phyloP scores from a whole-genome alignment of 2,797 vertebrate genomes.

The Microtus californicus region DNA sequence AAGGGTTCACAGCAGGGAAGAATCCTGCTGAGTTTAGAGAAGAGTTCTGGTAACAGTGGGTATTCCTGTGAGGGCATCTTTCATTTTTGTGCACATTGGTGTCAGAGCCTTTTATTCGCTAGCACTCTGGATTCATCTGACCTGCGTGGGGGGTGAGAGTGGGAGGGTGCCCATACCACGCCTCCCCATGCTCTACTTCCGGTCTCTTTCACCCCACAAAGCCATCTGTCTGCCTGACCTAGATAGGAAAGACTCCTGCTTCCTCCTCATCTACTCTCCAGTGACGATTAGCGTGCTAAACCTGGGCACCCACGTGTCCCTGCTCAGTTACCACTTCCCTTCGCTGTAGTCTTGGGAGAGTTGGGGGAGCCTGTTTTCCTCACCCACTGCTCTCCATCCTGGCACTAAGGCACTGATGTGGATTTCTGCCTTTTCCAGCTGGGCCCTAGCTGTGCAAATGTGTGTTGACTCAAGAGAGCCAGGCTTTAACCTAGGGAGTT shows the following conservation, averaged over 20 bases:
- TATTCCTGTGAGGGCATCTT: neutral
- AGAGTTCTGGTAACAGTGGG: neutral
- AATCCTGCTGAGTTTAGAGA: constrained; percentile 13
- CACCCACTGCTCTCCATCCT: neutral
- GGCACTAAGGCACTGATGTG: neutral
- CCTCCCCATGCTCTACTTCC: neutral
- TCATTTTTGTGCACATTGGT: neutral
- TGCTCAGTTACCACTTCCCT: neutral
- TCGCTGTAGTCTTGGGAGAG: neutral
- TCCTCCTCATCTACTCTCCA: constrained; percentile 1
- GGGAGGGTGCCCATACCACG: neutral
- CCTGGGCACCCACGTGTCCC: neutral
- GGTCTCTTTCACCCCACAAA: neutral
- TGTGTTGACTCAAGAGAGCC: neutral
- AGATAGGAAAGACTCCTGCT: constrained; percentile 42
- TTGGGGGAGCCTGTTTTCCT: neutral
- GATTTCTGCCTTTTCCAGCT: neutral
- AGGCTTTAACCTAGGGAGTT: neutral
- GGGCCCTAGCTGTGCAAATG: neutral
- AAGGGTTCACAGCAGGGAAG: neutral
- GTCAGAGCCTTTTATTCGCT: neutral
- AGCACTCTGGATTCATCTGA: neutral
- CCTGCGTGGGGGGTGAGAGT: neutral
- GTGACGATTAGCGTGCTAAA: neutral
- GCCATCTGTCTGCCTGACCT: constrained; percentile 77